Evolutionary conservation across 2,797 vertebrate genomes (phyloP).

Genomic region (Delichon dasypus): DNA sequence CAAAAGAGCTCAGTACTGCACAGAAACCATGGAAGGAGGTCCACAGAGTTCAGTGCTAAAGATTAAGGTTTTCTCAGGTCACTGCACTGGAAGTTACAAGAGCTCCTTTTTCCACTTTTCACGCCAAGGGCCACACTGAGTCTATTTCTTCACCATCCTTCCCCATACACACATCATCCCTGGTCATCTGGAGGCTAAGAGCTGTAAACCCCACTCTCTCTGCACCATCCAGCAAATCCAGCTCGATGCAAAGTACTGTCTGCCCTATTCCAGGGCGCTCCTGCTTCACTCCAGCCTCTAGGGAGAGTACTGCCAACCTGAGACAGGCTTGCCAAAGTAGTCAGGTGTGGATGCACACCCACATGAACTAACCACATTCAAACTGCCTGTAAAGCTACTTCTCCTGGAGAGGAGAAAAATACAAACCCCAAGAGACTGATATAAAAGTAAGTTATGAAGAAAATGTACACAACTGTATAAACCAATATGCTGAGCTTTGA

Average conservation of each 20-base stretch:
- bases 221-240: not conserved
- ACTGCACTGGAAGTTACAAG: not conserved
- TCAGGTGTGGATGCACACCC: not conserved
- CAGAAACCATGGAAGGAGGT: not conserved
- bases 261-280: not conserved
- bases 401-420: not conserved
- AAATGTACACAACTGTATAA: not conserved
- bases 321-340: not conserved
- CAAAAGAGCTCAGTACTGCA: not conserved
- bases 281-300: not conserved
- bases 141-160: not conserved
- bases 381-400: not conserved
- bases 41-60: not conserved
- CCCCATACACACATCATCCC: too few species aligned
- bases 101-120: not conserved
- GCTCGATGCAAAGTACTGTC: not conserved
- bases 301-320: not conserved
- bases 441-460: not conserved
- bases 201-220: not conserved
- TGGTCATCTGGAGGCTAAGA: not conserved
- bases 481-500: not conserved
- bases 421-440: not conserved
- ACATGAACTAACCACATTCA: not conserved
- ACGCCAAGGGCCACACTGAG: not conserved
- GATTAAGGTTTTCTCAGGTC: not conserved